These are phyloP conservation scores for Cyclura pinguis DNA, from an alignment of 2,797 vertebrate species.

Conservation along the genomic window DNA sequence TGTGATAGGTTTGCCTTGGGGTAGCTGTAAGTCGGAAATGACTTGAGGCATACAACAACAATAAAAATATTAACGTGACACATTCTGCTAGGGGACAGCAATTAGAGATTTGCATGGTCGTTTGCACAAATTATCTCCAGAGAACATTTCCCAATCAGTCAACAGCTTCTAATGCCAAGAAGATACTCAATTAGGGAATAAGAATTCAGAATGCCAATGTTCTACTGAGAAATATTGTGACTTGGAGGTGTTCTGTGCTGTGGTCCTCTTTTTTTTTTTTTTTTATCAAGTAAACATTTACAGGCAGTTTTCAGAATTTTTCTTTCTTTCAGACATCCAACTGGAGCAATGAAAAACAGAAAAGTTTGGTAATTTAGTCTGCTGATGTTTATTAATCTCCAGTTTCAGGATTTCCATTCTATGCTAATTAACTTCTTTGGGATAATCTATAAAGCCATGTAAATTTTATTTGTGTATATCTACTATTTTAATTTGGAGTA, in stretches of 20 bases:
- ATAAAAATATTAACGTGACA: slow-evolving; percentile 5
- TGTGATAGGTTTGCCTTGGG: too few relatives aligned
- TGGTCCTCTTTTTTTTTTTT: neutral
- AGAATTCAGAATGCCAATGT: slow-evolving; percentile 21
- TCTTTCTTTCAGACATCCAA: neutral
- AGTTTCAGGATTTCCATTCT: neutral
- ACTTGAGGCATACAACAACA: too few relatives aligned
- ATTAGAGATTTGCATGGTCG: neutral
- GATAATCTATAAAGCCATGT: neutral
- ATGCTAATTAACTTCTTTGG: neutral
- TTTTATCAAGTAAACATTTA: slow-evolving; percentile 9
- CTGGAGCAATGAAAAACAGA: neutral
- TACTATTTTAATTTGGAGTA: neutral
- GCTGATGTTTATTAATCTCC: neutral
- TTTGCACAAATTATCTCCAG: slow-evolving; percentile 27
- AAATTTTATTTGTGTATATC: neutral
- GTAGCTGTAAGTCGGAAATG: too few relatives aligned
- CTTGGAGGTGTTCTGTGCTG: slow-evolving; percentile 20
- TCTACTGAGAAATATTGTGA: slow-evolving; percentile 43
- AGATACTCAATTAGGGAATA: slow-evolving; percentile 43
- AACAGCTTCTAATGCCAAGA: slow-evolving; percentile 8
- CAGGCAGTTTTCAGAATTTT: slow-evolving; percentile 4
- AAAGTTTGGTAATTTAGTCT: neutral
- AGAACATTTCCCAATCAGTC: slow-evolving; percentile 12
- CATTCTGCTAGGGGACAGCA: neutral